Percentiles rank a stretch among this genome's conserved stretches.
phyloP scores from a whole-genome alignment of 2,113 vertebrate species.

The Pangasianodon hypophthalmus region DNA sequence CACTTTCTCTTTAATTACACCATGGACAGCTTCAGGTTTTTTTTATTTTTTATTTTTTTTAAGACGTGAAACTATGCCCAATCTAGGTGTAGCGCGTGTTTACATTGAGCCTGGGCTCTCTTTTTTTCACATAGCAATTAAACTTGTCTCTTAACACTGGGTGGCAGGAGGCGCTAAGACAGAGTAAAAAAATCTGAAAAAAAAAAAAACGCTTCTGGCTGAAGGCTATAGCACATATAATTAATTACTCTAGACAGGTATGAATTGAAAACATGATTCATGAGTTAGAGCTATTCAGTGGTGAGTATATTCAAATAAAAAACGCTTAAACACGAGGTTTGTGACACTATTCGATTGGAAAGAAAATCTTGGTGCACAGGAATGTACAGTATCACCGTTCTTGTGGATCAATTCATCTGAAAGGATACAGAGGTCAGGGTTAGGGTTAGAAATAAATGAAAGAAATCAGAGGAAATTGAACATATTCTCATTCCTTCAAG shows the following conservation, averaged over 20 bases:
- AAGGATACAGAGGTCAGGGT: background rate
- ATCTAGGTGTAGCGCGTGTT: slow-evolving; percentile 82
- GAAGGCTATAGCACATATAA: slow-evolving; percentile 87
- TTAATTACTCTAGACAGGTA: slow-evolving; percentile 93
- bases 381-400: background rate
- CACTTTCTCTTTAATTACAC: slow-evolving; percentile 57
- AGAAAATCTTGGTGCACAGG: background rate
- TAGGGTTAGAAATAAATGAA: background rate
- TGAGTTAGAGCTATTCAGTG: slow-evolving; percentile 69
- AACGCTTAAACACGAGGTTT: slow-evolving; percentile 58
- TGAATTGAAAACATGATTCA: slow-evolving; percentile 77
- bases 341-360: slow-evolving; percentile 54
- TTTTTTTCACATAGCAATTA: slow-evolving; percentile 83
- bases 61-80: slow-evolving; percentile 82
- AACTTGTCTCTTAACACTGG: slow-evolving; percentile 80
- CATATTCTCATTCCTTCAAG: background rate
- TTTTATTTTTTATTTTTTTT: background rate
- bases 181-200: slow-evolving; percentile 49
- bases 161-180: slow-evolving; percentile 80
- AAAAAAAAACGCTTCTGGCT: slow-evolving; percentile 72
- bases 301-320: slow-evolving; percentile 65
- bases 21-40: slow-evolving; percentile 65
- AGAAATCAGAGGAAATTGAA: background rate
- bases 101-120: slow-evolving; percentile 77
- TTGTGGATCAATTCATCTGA: background rate